phyloP scores from a whole-genome alignment of 2,113 vertebrate species.

The Paradisaea rubra region DNA sequence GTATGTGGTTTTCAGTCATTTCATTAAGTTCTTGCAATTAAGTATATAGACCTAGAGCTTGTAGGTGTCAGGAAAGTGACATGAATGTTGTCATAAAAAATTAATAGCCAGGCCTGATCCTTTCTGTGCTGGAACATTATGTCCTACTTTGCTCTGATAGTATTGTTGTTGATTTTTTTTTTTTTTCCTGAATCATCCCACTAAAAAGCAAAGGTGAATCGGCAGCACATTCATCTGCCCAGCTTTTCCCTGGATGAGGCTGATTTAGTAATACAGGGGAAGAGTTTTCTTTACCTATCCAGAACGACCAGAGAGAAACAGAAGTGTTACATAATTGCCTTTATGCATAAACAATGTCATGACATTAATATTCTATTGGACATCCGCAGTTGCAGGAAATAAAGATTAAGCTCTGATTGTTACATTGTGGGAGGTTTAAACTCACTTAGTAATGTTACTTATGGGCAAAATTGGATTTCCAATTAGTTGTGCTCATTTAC shows the following conservation, averaged over 20 bases:
- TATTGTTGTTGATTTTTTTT: not conserved
- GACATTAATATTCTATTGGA: conserved; percentile 24
- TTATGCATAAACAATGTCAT: conserved; percentile 41
- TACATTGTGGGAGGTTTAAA: conserved; percentile 10
- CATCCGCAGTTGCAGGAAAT: not conserved
- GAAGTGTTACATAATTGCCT: conserved; percentile 28
- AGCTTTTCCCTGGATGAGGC: not conserved
- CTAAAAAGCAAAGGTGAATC: not conserved
- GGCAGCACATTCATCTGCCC: not conserved
- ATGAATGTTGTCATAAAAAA: not conserved
- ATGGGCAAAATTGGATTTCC: conserved; percentile 52
- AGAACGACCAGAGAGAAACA: not conserved
- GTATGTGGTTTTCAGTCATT: not conserved
- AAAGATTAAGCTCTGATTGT: conserved; percentile 26
- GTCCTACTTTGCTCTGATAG: not conserved
- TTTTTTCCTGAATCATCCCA: not conserved
- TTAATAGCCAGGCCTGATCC: not conserved
- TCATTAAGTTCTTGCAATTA: not conserved
- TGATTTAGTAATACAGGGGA: not conserved
- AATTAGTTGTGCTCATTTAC: conserved; percentile 45
- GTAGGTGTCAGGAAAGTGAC: not conserved
- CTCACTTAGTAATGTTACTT: conserved; percentile 42
- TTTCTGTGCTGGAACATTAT: conserved; percentile 1
- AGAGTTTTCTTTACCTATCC: not conserved
- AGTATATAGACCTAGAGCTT: not conserved